These are phyloP conservation scores for Trachelus iudaicus DNA, from an alignment of 2,888 invertebrate genomes.

Conservation along the genomic window DNA sequence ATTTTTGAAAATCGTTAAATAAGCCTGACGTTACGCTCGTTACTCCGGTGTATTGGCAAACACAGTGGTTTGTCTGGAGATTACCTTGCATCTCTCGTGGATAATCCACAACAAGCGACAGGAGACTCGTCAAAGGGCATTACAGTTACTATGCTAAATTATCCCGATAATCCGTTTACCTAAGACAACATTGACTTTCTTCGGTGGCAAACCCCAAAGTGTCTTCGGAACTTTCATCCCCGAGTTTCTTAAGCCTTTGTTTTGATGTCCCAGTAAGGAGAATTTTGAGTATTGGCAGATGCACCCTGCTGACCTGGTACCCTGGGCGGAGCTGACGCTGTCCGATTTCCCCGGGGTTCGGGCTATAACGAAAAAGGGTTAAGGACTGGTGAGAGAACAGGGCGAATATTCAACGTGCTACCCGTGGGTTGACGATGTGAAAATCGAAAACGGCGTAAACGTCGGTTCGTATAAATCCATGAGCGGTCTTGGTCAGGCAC, in stretches of 20 bases:
- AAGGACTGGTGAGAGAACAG: background rate
- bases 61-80: background rate
- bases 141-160: background rate
- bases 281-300: background rate
- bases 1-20: background rate
- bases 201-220: background rate
- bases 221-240: background rate
- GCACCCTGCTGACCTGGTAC: background rate
- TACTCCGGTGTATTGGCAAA: background rate
- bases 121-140: background rate
- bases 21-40: background rate
- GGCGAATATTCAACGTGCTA: background rate
- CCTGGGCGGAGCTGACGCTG: background rate
- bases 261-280: background rate
- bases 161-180: background rate
- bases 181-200: background rate
- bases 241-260: background rate
- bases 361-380: background rate
- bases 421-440: background rate
- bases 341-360: background rate
- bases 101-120: background rate
- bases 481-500: background rate
- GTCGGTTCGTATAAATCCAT: background rate
- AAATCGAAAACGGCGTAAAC: background rate
- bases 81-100: background rate